A percentile compares a stretch with the other conserved stretches of the same genome.
phyloP scores from a whole-genome alignment of 2,113 vertebrate species.

The Lamprotornis superbus region DNA sequence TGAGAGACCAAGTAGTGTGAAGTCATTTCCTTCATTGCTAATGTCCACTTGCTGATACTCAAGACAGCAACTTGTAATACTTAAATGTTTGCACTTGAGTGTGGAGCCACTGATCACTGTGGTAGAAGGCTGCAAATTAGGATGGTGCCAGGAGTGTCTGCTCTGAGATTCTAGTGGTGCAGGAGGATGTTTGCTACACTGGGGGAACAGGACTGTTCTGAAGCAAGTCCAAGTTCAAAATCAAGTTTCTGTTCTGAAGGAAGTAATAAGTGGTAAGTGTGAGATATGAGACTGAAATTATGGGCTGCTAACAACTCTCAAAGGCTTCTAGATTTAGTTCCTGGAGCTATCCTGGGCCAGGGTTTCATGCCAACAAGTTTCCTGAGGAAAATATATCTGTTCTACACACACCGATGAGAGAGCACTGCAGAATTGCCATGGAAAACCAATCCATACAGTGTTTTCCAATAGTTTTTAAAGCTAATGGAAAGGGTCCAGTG shows the following conservation, averaged over 20 bases:
- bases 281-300: constrained; percentile 20
- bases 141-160: background rate
- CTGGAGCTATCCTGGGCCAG: background rate
- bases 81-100: background rate
- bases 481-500: constrained; percentile 14
- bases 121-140: background rate
- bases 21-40: background rate
- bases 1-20: background rate
- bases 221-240: background rate
- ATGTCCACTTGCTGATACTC: background rate
- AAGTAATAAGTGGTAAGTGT: constrained; percentile 34
- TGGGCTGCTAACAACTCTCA: constrained; percentile 4
- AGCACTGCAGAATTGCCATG: background rate
- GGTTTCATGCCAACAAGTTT: constrained; percentile 31
- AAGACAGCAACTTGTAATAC: background rate
- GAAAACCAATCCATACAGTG: background rate
- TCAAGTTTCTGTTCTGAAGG: background rate
- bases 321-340: constrained; percentile 20
- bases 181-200: background rate
- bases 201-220: background rate
- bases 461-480: background rate
- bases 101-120: background rate
- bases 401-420: background rate
- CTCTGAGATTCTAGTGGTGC: background rate
- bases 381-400: constrained; percentile 29